A percentile compares a stretch with the other conserved stretches of the same genome.
These are phyloP conservation scores for Geopemphigus sp. DNA, from an alignment of 1,140 invertebrate genomes.

Conservation along the genomic window DNA sequence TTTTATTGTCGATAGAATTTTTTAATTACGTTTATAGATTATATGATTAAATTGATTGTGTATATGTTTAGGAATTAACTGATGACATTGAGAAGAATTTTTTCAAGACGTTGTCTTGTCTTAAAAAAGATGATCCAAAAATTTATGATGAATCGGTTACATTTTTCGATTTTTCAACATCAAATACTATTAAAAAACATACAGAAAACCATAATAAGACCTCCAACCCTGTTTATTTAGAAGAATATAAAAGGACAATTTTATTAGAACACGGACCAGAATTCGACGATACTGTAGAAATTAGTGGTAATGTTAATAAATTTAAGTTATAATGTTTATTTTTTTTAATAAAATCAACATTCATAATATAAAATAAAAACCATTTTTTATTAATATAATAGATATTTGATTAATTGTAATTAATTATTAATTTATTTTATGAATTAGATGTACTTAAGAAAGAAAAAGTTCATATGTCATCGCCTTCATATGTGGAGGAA, in stretches of 20 bases:
- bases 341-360: not conserved
- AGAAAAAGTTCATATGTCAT: constrained; percentile 52
- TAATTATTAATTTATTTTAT: not conserved
- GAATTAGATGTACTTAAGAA: constrained; percentile 49
- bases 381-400: not conserved
- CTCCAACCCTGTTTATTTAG: constrained; percentile 63
- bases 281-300: constrained; percentile 60
- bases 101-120: constrained; percentile 75
- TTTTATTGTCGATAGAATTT: not conserved
- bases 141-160: constrained; percentile 77
- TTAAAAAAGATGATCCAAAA: constrained; percentile 84
- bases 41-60: not conserved
- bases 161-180: constrained; percentile 65
- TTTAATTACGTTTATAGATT: not conserved
- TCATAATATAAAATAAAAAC: too few species aligned
- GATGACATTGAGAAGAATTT: constrained; percentile 79
- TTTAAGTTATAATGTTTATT: not conserved
- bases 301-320: constrained; percentile 53
- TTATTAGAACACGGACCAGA: constrained; percentile 69
- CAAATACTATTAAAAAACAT: constrained; percentile 54
- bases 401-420: constrained; percentile 2
- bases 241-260: constrained; percentile 78
- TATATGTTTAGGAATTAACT: constrained; percentile 56
- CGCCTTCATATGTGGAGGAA: constrained; percentile 67
- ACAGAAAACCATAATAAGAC: constrained; percentile 52